Conservation (phyloP, 2,113 vertebrate species). For the Orientallactaga bullata region DNA sequence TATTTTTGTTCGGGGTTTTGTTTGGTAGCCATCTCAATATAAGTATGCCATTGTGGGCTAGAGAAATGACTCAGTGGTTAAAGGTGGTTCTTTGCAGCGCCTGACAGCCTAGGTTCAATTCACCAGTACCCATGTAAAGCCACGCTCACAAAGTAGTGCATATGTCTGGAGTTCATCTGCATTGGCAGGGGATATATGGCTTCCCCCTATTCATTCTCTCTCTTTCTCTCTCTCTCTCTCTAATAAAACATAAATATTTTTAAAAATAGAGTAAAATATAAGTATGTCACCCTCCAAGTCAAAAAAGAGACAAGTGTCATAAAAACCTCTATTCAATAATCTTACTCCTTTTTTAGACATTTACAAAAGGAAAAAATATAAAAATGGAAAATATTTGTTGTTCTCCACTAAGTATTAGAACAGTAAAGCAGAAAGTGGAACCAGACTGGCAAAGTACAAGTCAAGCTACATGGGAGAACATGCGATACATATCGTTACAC, state of each 20-base stretch:
- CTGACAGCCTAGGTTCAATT: no score
- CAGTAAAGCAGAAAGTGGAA: not conserved
- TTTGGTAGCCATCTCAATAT: not conserved
- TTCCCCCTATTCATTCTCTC: no score
- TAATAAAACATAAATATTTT: no score
- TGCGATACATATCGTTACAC: not conserved
- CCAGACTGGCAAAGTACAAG: not conserved
- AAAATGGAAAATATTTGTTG: not conserved
- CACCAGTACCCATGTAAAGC: no score
- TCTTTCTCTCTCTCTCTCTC: no score
- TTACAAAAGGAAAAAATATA: not conserved
- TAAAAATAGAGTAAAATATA: no score
- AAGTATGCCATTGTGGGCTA: not conserved
- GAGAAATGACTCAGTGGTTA: no score
- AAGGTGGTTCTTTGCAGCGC: no score
- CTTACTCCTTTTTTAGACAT: constrained; percentile 17
- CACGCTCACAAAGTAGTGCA: no score
- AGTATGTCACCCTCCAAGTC: not conserved
- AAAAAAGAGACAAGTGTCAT: not conserved
- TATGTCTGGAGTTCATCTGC: no score
- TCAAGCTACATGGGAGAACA: not conserved
- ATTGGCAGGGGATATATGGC: no score
- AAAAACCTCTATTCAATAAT: not conserved
- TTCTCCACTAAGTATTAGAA: not conserved
- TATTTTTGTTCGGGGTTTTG: not conserved